These are phyloP conservation scores for Nothoprocta pentlandii DNA, from an alignment of 2,113 vertebrate species.

Conservation along the genomic window DNA sequence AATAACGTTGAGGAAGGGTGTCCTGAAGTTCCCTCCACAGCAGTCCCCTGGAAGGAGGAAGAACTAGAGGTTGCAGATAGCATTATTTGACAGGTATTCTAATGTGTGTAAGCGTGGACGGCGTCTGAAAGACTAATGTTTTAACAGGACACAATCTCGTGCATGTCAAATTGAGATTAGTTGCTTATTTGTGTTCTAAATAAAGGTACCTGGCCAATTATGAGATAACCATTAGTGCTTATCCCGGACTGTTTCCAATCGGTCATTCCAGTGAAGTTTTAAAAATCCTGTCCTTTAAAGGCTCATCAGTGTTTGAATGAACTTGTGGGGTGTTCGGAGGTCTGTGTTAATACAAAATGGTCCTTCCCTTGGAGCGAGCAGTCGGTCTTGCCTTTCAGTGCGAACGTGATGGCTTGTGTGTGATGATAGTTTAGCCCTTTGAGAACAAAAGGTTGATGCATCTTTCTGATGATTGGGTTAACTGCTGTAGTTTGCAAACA, in stretches of 20 bases:
- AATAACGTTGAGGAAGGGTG: neutral
- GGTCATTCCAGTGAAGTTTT: neutral
- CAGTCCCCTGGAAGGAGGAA: rapidly evolving
- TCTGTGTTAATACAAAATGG: neutral
- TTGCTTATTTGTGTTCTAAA: neutral
- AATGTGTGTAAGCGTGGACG: neutral
- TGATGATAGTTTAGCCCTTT: neutral
- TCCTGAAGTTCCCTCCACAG: neutral
- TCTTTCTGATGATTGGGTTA: neutral
- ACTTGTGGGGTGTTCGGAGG: neutral
- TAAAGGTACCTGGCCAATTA: neutral
- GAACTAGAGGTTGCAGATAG: neutral
- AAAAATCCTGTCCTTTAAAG: neutral
- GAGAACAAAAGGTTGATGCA: neutral
- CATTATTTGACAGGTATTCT: neutral
- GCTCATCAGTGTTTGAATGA: neutral
- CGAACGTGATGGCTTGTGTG: rapidly evolving
- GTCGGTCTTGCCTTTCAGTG: neutral
- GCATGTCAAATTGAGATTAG: neutral
- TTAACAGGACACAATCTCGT: neutral
- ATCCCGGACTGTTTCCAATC: neutral
- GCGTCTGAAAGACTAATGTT: neutral
- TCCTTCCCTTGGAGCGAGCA: neutral
- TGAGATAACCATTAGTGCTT: neutral
- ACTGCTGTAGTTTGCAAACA: neutral